Base-by-base conservation (phyloP, 2,797 vertebrate species). In the Fistularia tabacaria region DNA sequence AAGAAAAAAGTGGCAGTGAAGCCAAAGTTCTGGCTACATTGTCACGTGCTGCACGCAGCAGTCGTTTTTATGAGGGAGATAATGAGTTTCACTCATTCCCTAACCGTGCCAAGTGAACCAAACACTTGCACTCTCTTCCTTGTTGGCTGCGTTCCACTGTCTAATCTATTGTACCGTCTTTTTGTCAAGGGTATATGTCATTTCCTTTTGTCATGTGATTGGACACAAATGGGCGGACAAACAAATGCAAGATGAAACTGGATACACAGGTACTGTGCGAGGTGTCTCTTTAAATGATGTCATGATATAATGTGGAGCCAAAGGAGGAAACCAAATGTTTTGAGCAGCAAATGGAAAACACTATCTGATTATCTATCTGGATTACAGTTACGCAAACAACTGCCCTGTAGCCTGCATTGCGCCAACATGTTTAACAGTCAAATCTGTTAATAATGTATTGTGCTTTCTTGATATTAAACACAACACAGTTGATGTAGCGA, bases 191-290 rank as follows among this genome's bases (percentile, higher is more conserved):
- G 51, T 60, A 58, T 8, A 42, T 66, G 47, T 69, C 49, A 67
- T 66, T 51, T 51, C 40, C 54, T 64, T 78, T 80, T 77, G 76
- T 72, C 64, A 59, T 60, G 67, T 51, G 66, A 76, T 76, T 58
- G 74, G 54, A 74, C 66, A 77, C 63, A 78, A 76, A 77, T 25
- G 54, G 49, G 52, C 37, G 63, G 57, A 57, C 66, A 42, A 57
- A 63, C 67, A 49, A 68, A 74, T 54, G 58, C 50, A 71, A 72
- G 58, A 53, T 63, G 65, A 80, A 87, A 88, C 74, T 77, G 66
- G 82, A 84, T 73, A 64, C 74, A 55, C 82, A 59, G 62, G 79
- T 76, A 79, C 79, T 77, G 63, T 82, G 77, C 80, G 69, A 61
- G 59, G 46, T 59, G 64, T 70, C 49, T 46, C 10, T 60, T 57